Percentiles rank a stretch among this genome's conserved stretches.
phyloP scores from a whole-genome alignment of 2,888 invertebrate species.

The Netelia inedita region DNA sequence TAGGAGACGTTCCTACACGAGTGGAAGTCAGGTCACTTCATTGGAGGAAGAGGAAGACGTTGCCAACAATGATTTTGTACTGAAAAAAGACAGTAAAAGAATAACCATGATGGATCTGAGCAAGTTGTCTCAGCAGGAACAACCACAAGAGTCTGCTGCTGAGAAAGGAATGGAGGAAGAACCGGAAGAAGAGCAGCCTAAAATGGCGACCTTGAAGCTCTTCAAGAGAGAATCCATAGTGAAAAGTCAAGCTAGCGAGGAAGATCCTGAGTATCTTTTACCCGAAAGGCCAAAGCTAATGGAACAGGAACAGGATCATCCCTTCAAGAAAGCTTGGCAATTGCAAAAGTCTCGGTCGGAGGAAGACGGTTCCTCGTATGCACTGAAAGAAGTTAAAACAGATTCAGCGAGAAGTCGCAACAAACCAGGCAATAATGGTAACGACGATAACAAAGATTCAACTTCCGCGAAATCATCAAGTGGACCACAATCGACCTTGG shows the following conservation, averaged over 20 bases:
- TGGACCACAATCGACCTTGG: slow-evolving; percentile 71
- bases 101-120: slow-evolving; percentile 81
- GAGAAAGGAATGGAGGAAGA: slow-evolving; percentile 65
- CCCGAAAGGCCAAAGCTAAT: slow-evolving; percentile 83
- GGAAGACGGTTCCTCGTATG: slow-evolving; percentile 79
- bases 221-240: slow-evolving; percentile 83
- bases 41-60: slow-evolving; percentile 77
- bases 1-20: slow-evolving; percentile 73
- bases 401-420: slow-evolving; percentile 42
- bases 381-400: slow-evolving; percentile 73
- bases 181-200: slow-evolving; percentile 53
- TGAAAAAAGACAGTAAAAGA: slow-evolving; percentile 78
- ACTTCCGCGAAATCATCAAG: slow-evolving; percentile 29
- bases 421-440: slow-evolving; percentile 47
- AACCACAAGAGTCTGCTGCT: slow-evolving; percentile 69
- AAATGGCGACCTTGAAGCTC: slow-evolving; percentile 75
- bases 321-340: slow-evolving; percentile 84
- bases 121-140: slow-evolving; percentile 76
- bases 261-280: slow-evolving; percentile 82
- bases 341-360: slow-evolving; percentile 83
- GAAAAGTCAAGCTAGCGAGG: slow-evolving; percentile 84
- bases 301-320: slow-evolving; percentile 83
- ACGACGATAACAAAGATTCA: slow-evolving; percentile 36
- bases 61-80: slow-evolving; percentile 75
- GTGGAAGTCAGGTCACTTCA: slow-evolving; percentile 78